Base-by-base conservation (phyloP, 2,113 vertebrate genomes). In the Myiozetetes cayanensis region DNA sequence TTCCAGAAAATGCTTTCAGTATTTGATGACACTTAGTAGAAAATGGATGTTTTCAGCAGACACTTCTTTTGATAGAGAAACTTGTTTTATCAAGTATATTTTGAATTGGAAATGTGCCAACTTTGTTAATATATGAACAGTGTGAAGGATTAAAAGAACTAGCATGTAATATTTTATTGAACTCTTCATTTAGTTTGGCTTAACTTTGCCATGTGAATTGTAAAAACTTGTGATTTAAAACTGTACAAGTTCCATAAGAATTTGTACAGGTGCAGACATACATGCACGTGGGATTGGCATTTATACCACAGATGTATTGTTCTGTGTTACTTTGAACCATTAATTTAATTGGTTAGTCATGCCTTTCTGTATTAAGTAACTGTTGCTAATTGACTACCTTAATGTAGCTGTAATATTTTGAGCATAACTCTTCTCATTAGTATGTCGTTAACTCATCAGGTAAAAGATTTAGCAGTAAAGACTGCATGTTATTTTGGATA, bases 371-470 rank as follows among this genome's bases (percentile, higher is more conserved):
- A 77, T 86, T 77, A 96, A 96, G 68, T 96, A 71, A 80, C 89
- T 95, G 94, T 91, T 97, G 78, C 92, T 92, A 95, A 81, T 90
- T 95, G 86, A 87, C 92, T 91, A 50, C 55, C 61, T 91, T 93
- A 95, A 86, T 94, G 90, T 91, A 77, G 44, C 85, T 91, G 81
- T 94, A 95, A 78, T 95, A 81, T 96, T 94, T 91, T 85, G 62
- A 95, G 86, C 74, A 74, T 93, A 94, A 85, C 53, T 94, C 74
- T 73, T 91, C 39, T 84, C 90, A 85, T 94, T 90, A 96, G 82
- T 62, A 50, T 66, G 49, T 96, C 93, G 85, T 93, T 95, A 95
- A 96, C 76, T 79, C 95, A 93, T 93, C 62, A 78, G 92, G 83
- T 90, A 82, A 90, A 93, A 93, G 87, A 81, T 66, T 79, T 83